Evolutionary conservation across 2,113 vertebrate genomes (phyloP), one percentile per base, ranked within the genome.

Genomic region (Triplophysa rosa): DNA sequence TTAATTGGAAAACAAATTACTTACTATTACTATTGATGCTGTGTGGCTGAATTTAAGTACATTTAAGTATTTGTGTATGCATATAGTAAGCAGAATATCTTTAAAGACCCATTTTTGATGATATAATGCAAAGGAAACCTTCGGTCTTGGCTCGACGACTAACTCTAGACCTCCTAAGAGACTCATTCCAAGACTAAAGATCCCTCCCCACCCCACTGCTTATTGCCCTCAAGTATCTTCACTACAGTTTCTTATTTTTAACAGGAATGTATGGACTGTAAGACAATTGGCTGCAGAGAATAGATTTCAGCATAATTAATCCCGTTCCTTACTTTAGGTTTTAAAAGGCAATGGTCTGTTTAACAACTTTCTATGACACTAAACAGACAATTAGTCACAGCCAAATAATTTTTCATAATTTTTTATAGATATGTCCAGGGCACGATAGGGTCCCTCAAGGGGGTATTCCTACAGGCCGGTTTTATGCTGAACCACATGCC

Each of bases 251-350:
- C 89, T 91, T 88, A 19, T 63, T 71, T 45, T 52, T 19, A 16
- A 87, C 76, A 88, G 33, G 85, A 87, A 85, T 86, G 79, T 65
- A 69, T 64, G 24, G 40, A 65, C 84, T 84, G 47, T 85, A 88
- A 85, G 85, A 85, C 82, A 89, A 85, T 92, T 92, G 90, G 89
- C 90, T 89, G 83, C 83, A 85, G 77, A 87, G 88, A 91, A 92
- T 93, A 91, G 88, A 90, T 92, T 92, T 91, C 90, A 92, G 91
- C 89, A 90, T 93, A 91, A 94, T 93, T 92, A 93, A 92, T 92
- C 89, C 88, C 88, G 86, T 89, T 92, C 87, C 90, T 91, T 90
- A 90, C 89, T 92, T 92, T 89, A 89, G 88, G 87, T 91, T 91
- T 93, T 93, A 91, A 94, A 94, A 94, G 87, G 82, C 90, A 94